These are phyloP conservation scores for Terrapene triunguis DNA, from an alignment of 2,113 vertebrate species.

Conservation along the genomic window DNA sequence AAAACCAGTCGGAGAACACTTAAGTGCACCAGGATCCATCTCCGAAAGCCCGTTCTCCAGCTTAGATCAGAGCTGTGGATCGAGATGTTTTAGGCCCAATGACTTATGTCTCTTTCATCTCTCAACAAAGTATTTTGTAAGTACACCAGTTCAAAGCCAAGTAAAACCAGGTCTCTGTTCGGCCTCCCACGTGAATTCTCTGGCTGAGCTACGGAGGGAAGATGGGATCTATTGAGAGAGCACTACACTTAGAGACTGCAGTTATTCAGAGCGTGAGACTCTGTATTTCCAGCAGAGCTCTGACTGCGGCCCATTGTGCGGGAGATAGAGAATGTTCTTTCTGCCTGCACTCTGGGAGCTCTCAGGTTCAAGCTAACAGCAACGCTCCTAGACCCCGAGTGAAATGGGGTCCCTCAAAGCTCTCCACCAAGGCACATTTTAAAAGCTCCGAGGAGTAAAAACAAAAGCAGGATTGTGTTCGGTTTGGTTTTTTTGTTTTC, in stretches of 20 bases:
- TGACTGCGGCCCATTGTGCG: not conserved
- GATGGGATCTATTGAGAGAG: not conserved
- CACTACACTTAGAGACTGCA: not conserved
- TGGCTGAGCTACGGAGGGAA: not conserved
- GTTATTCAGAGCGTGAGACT: not conserved
- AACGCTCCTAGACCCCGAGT: not conserved
- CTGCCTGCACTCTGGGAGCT: not conserved
- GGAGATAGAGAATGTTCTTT: not conserved
- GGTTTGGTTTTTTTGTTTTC: not conserved
- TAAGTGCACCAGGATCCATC: not conserved
- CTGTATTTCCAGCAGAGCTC: not conserved
- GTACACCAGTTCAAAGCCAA: not conserved
- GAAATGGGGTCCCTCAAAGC: not conserved
- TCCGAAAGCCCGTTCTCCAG: not conserved
- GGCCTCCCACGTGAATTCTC: not conserved
- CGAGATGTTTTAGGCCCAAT: not conserved
- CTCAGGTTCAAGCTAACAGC: not conserved
- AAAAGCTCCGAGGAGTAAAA: not conserved
- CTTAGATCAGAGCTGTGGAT: not conserved
- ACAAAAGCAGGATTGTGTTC: fast-evolving
- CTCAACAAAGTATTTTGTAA: constrained; percentile 1
- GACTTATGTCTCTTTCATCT: not conserved
- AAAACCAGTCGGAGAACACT: too few species aligned
- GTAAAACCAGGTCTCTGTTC: not conserved
- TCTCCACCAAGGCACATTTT: not conserved